Conservation (phyloP, 37 sponge, comb jelly and placozoan genomes). For the Crambe crambe region DNA sequence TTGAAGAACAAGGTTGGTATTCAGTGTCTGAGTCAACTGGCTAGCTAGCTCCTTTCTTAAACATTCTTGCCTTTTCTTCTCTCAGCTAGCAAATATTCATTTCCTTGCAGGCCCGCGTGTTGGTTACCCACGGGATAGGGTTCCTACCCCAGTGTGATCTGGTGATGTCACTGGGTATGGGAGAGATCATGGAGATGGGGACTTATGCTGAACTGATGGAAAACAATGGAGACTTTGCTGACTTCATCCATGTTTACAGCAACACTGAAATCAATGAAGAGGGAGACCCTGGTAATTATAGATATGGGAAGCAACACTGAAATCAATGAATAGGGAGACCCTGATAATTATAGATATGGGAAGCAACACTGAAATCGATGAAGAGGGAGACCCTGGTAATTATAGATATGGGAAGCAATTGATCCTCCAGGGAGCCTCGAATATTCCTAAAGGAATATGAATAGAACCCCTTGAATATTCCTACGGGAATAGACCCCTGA, state of each 20-base stretch:
- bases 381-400: too few species aligned
- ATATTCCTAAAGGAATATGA: too few species aligned
- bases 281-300: slow-evolving; percentile 44
- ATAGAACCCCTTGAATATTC: too few species aligned
- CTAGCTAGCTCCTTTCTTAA: too few species aligned
- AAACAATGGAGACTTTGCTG: slow-evolving; percentile 86
- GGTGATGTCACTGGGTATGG: slow-evolving; percentile 78
- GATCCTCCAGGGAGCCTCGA: too few species aligned
- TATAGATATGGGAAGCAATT: neutral
- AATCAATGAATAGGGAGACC: too few species aligned
- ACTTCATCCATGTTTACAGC: slow-evolving; percentile 54
- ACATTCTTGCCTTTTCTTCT: slow-evolving; percentile 4
- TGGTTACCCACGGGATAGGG: slow-evolving; percentile 89
- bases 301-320: neutral
- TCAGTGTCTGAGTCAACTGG: neutral
- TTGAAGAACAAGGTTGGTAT: slow-evolving; percentile 82
- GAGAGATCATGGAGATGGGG: slow-evolving; percentile 84
- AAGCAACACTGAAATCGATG: too few species aligned
- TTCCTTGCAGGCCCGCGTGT: slow-evolving; percentile 56
- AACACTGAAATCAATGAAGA: slow-evolving; percentile 50
- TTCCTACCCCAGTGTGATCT: slow-evolving; percentile 92
- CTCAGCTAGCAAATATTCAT: neutral
- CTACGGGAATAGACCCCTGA: too few species aligned
- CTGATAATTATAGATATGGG: too few species aligned
- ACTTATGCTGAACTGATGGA: slow-evolving; percentile 85